Percentiles rank a stretch among this genome's conserved stretches.
These are phyloP conservation scores for Lates calcarifer DNA, from an alignment of 2,113 vertebrate genomes.

Conservation along the genomic window DNA sequence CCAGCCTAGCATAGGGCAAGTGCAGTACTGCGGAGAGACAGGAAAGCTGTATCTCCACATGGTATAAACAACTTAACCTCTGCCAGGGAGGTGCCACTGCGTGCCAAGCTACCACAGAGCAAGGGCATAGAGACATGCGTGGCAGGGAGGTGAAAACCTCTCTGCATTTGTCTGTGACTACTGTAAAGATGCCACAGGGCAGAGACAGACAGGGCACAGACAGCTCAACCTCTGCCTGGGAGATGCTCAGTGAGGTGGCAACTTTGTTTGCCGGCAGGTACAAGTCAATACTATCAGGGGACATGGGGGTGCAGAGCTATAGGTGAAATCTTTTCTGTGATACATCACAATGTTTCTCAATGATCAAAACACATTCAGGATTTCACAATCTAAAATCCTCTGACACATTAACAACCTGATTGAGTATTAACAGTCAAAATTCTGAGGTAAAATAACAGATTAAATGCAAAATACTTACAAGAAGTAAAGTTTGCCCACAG, in stretches of 20 bases:
- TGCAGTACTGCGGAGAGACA: conserved; percentile 44
- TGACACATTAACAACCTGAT: neutral
- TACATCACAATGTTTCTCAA: neutral
- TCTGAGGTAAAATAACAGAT: neutral
- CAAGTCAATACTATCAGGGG: neutral
- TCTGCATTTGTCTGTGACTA: conserved; percentile 23
- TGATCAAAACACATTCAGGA: neutral
- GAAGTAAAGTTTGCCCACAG: neutral
- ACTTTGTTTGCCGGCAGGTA: conserved; percentile 13
- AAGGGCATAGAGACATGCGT: conserved; percentile 47
- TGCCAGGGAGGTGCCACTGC: conserved; percentile 43
- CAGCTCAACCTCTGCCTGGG: conserved; percentile 10
- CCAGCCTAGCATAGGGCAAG: conserved; percentile 62
- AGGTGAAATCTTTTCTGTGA: neutral
- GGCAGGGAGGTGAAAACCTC: conserved; percentile 44
- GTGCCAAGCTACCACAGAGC: conserved; percentile 54
- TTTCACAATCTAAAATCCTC: neutral
- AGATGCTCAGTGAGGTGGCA: conserved; percentile 22
- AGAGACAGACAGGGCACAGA: conserved; percentile 20
- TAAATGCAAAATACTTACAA: neutral
- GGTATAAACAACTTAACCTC: conserved; percentile 68
- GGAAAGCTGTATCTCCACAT: conserved; percentile 59
- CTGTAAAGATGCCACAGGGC: conserved; percentile 34
- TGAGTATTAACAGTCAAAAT: neutral
- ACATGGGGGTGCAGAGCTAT: neutral